Base-by-base conservation (phyloP, 2,797 vertebrate species). In the Acrossocheilus fasciatus region DNA sequence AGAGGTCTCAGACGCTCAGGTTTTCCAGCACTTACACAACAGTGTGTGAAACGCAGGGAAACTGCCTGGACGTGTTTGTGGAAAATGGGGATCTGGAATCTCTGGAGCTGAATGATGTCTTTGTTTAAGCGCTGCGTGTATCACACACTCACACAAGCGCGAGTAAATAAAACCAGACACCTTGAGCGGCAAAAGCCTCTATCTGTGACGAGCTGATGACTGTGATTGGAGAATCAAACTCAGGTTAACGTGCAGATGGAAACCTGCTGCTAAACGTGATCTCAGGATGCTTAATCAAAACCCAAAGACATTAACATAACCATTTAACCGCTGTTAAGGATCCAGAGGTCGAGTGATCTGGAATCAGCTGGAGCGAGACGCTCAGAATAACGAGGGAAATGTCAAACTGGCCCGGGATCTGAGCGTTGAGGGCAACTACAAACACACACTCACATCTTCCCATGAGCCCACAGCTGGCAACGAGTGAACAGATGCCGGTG, bases 391-490 rank as follows among this genome's bases (percentile, higher is more conserved):
- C 4, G 2, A 82, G 36, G 43, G 15, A 34, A 34, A 26, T 30
- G 2, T 70, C 47, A 41, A 72, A 72, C 47, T 41, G 66, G 47
- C 30, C 45, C 10, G 2, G 52, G 68, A 72, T 72, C 80, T 70
- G 80, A 18, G 30, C 26, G 10, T 41, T 26, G 15, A 64, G 77
- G 54, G 73, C 41, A n/a, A 30, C 9, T 62, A 47, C 54, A 86
- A 47, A 81, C 62, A 74, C 30, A 74, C 15, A 3, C 75, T 20
- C 36, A 80, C 64, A 64, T 62, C 64, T 43, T 62, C 77, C 52
- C 45, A 64, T n/a, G 66, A 70, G 70, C 64, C 66, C 76, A 50
- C 78, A 86, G 81, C 81, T 82, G 81, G 34, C 81, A 57, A 50
- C 1, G 23, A 72, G 39, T 7, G 50, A 57, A 82, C 81, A 82